Conservation (phyloP, 2,113 vertebrate species). For the Sceloporus tristichus region DNA sequence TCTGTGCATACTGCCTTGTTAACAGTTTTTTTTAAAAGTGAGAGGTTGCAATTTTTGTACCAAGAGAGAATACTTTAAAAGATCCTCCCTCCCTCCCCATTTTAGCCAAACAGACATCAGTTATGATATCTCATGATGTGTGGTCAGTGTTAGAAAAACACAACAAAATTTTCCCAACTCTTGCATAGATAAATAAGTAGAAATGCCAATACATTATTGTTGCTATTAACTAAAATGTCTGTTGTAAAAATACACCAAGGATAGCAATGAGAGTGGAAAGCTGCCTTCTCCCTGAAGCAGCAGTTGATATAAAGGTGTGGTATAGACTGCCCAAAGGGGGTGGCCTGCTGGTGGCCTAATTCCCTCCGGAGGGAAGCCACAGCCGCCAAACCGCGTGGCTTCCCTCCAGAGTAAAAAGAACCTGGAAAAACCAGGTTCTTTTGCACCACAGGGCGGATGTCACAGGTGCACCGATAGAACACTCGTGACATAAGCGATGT, state of each 20-base stretch:
- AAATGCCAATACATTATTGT: background rate
- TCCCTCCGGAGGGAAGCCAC: too few species aligned
- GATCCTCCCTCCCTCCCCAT: background rate
- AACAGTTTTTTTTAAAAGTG: background rate
- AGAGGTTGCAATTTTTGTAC: background rate
- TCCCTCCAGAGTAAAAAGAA: too few species aligned
- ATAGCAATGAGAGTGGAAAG: background rate
- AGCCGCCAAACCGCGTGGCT: too few species aligned
- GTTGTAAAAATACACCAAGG: slow-evolving; percentile 24
- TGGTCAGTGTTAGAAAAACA: background rate
- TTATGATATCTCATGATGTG: background rate
- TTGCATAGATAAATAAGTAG: background rate
- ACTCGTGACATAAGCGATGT: too few species aligned
- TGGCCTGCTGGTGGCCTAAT: too few species aligned
- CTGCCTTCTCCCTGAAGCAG: slow-evolving; percentile 39
- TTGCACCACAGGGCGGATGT: too few species aligned
- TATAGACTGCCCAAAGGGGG: too few species aligned
- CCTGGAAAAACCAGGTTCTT: too few species aligned
- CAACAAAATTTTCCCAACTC: background rate
- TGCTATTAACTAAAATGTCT: background rate
- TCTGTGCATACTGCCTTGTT: background rate
- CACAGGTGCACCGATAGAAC: too few species aligned
- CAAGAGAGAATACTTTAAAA: background rate
- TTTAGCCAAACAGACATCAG: background rate
- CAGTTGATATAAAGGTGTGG: slow-evolving; percentile 57